Evolutionary conservation across 2,113 vertebrate genomes (phyloP), one percentile per base, ranked within the genome.

Genomic region (Danionella cerebrum): DNA sequence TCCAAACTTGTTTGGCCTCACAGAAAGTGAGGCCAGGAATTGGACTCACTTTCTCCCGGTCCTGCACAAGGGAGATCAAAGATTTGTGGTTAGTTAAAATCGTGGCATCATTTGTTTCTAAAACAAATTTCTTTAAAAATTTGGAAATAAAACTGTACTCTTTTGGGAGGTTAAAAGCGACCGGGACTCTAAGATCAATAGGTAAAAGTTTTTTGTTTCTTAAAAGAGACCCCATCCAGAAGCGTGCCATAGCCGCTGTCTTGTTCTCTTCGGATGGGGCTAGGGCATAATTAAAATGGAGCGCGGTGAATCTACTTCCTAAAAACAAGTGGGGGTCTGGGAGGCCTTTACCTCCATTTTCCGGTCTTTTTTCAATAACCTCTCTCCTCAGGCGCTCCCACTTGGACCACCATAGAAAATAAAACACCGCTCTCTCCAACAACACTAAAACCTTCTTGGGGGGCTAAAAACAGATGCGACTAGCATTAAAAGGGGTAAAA

Each of bases 401-500:
- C 29, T 31, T 31, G 29, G 29, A 31, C 7, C 29, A 3, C 29
- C 29, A 31, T 7, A 31, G 29, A 7, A 31, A 31, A 31, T 31
- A 31, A 31, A 31, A 31, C 29, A 12, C 2, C 2, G 59, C 14
- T 6, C 57, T 41, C 2, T 16, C 48, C 0, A 69, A 1, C 0
- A 4, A 4, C 29, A 7, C 7, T 3, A 31, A 4, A 31, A 31
- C 3, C 29, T 31, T 31, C 29, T 31, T 7, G 29, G 29, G 5
- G 74, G 45, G 16, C 8, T 69, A 67, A 76, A 76, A 69, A 69
- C 36, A 69, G 58, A 58, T 10, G 60, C 35, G 0, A 48, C 2
- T 0, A 70, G 12, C 39, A 48, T 60, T n/a, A 74, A 1, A 18
- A 77, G 5, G 0, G 65, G 59, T 65, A 65, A 71, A 60, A 77